These are phyloP conservation scores for Diaperis boleti DNA, from an alignment of 2,888 invertebrate genomes.

Conservation along the genomic window DNA sequence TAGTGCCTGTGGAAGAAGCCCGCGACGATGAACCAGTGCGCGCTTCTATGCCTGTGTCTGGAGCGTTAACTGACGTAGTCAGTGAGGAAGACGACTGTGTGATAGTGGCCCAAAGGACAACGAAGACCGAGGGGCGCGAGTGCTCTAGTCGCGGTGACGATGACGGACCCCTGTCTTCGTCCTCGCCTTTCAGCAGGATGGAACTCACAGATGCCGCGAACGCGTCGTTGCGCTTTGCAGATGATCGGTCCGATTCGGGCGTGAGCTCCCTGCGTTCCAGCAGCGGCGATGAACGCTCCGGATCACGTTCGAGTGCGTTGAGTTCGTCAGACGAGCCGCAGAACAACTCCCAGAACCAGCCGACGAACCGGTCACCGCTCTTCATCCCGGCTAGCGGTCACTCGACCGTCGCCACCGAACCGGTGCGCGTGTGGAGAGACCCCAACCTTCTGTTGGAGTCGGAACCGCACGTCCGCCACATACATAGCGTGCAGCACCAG, in stretches of 20 bases:
- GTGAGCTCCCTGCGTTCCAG: slow-evolving; percentile 80
- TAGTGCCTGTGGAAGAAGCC: slow-evolving; percentile 27
- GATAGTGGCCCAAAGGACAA: slow-evolving; percentile 69
- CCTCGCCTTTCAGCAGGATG: slow-evolving; percentile 61
- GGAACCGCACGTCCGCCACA: slow-evolving; percentile 71
- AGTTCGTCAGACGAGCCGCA: slow-evolving; percentile 79
- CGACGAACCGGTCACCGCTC: slow-evolving; percentile 59
- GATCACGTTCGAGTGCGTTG: slow-evolving; percentile 80
- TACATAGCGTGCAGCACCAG: slow-evolving; percentile 73
- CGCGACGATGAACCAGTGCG: slow-evolving; percentile 53
- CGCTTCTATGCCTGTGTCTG: slow-evolving; percentile 43
- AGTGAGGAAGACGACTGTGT: slow-evolving; percentile 74
- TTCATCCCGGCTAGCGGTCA: slow-evolving; percentile 54
- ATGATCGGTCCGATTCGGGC: slow-evolving; percentile 69
- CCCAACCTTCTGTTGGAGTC: slow-evolving; percentile 68
- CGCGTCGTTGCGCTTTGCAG: slow-evolving; percentile 61
- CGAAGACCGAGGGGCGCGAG: slow-evolving; percentile 59
- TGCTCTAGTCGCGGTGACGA: slow-evolving; percentile 66
- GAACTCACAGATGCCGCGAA: slow-evolving; percentile 61
- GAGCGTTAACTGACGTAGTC: slow-evolving; percentile 61
- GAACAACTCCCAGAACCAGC: slow-evolving; percentile 43
- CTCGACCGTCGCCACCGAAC: slow-evolving; percentile 48
- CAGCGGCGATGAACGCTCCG: slow-evolving; percentile 80
- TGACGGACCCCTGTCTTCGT: slow-evolving; percentile 65
- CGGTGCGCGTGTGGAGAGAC: slow-evolving; percentile 71